Evolutionary conservation across 2,797 vertebrate genomes (phyloP), one percentile per base, ranked within the genome.

Genomic region (Nyctibius grandis): DNA sequence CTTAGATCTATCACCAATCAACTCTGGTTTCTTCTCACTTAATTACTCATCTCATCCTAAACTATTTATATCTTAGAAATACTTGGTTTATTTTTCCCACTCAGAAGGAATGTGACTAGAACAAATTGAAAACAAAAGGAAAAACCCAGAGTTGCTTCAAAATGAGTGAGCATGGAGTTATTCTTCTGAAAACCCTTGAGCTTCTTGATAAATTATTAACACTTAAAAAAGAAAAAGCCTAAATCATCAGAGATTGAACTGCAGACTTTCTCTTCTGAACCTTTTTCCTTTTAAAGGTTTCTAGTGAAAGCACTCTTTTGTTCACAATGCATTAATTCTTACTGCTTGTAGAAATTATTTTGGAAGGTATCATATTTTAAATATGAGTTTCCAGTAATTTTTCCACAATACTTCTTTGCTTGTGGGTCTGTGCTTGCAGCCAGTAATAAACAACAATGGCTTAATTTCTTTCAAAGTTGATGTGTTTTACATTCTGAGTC

Each of bases 281-380:
- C 10, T 53, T 91, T 84, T 89, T 88, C 38, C 76, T 69, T 89
- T 85, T n/a, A 57, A 77, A 95, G 47, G 47, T 96, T 95, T 79
- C 86, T 88, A 97, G 95, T 96, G 79, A 97, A 97, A 97, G 91
- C 78, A 82, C 79, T 97, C 89, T 89, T 97, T 96, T 95, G 89
- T 96, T 97, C 96, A 97, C 75, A 97, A 96, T 85, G 92, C 79
- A 91, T 94, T 94, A 91, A 95, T 96, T 97, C 94, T 97, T 96
- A 85, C 70, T 91, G 85, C 87, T 94, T 91, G 60, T 92, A 97
- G 91, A 98, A 97, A 96, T 96, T 87, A 91, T 95, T 97, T 97
- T 97, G 93, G 91, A 97, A 97, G 93, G 78, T 96, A 93, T 95
- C 57, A 61, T 96, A 89, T 96, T 98, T 97, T 97, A 98, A 96